phyloP scores from a whole-genome alignment of 2,888 invertebrate genomes.

The Nemotelus nigrinus region DNA sequence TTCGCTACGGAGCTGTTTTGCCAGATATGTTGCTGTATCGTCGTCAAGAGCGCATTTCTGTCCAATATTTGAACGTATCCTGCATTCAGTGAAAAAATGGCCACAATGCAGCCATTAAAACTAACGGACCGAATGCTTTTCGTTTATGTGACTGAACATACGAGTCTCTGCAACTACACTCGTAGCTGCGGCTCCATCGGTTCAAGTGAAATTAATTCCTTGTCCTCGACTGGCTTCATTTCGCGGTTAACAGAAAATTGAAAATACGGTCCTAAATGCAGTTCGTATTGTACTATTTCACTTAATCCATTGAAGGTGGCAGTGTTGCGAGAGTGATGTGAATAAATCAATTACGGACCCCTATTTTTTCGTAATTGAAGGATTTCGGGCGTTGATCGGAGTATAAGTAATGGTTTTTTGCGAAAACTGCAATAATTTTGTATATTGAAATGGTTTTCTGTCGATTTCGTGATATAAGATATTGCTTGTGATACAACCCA shows the following conservation, averaged over 20 bases:
- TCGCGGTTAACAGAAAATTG: constrained; percentile 5
- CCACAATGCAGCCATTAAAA: constrained; percentile 2
- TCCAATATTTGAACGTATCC: not conserved
- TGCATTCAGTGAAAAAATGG: not conserved
- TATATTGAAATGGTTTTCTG: too few species aligned
- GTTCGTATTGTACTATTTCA: not conserved
- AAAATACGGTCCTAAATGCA: not conserved
- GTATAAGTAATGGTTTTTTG: too few species aligned
- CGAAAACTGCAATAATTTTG: too few species aligned
- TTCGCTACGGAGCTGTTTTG: too few species aligned
- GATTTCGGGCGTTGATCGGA: too few species aligned
- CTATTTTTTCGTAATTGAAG: too few species aligned
- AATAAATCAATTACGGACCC: not conserved
- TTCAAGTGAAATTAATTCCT: not conserved
- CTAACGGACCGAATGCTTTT: not conserved
- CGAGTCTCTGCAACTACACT: not conserved
- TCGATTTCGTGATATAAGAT: too few species aligned
- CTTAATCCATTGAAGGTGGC: not conserved
- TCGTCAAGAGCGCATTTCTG: not conserved
- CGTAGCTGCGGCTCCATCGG: not conserved
- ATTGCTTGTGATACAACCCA: too few species aligned
- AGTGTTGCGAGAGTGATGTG: not conserved
- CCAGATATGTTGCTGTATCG: too few species aligned
- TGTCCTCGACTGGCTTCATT: not conserved
- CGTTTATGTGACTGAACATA: too few species aligned